Conservation (phyloP, 2,888 invertebrate species). For the Drosophila putrida region DNA sequence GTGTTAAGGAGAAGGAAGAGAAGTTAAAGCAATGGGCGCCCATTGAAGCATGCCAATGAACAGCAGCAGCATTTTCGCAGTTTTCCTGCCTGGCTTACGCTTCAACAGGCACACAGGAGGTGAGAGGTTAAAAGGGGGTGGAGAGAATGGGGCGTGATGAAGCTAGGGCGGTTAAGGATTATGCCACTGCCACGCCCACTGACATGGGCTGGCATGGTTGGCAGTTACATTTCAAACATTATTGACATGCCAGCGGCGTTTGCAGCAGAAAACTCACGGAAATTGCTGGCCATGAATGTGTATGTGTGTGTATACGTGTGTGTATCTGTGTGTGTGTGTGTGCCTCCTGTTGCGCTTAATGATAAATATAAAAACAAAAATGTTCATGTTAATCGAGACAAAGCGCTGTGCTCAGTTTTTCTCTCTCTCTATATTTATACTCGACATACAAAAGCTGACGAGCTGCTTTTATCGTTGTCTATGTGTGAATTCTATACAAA, state of each 20-base stretch:
- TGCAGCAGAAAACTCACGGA: constrained; percentile 61
- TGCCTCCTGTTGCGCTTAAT: constrained; percentile 76
- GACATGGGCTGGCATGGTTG: constrained; percentile 44
- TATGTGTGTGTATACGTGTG: constrained; percentile 7
- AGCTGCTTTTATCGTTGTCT: background rate
- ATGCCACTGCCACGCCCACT: constrained; percentile 45
- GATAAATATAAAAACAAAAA: constrained; percentile 59
- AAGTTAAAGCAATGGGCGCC: constrained; percentile 42
- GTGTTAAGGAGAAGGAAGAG: background rate
- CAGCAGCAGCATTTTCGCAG: constrained; percentile 50
- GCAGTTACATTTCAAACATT: constrained; percentile 76
- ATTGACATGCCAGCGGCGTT: constrained; percentile 78
- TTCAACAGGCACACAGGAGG: constrained; percentile 63
- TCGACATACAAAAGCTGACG: constrained; percentile 34
- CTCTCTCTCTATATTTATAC: constrained; percentile 28
- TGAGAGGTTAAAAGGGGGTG: background rate
- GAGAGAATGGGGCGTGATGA: background rate
- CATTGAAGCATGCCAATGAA: constrained; percentile 74
- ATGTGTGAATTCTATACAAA: constrained; percentile 23
- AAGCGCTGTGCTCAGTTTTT: constrained; percentile 50
- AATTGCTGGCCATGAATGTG: constrained; percentile 51
- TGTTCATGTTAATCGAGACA: constrained; percentile 81
- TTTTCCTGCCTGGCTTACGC: constrained; percentile 55
- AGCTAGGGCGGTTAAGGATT: constrained; percentile 14
- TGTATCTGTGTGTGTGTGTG: constrained; percentile 16